Conservation (phyloP, 2,888 invertebrate species). For the Sepiola atlantica region DNA sequence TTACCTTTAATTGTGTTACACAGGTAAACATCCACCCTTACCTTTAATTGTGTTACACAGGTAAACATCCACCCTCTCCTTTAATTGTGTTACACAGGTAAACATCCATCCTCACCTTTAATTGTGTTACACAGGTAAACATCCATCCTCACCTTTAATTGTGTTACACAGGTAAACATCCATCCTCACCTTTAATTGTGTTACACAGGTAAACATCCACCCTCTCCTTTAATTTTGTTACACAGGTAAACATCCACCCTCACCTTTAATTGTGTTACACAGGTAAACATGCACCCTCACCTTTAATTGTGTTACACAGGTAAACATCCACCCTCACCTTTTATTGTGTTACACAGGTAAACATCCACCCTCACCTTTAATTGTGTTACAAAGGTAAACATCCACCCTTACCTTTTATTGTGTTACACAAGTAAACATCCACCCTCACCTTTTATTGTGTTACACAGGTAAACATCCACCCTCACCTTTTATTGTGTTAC, state of each 20-base stretch:
- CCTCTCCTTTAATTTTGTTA: conserved; percentile 62
- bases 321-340: conserved; percentile 52
- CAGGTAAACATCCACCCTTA: conserved; percentile 63
- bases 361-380: conserved; percentile 46
- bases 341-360: conserved; percentile 69
- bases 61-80: conserved; percentile 57
- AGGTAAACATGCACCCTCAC: conserved; percentile 61
- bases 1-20: conserved; percentile 63
- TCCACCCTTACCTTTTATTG: conserved; percentile 55
- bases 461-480: conserved; percentile 61
- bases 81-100: conserved; percentile 69
- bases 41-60: conserved; percentile 67
- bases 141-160: conserved; percentile 51
- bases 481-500: conserved; percentile 65
- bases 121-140: conserved; percentile 68
- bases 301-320: conserved; percentile 68
- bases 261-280: conserved; percentile 64
- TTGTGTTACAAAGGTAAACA: conserved; percentile 67
- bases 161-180: conserved; percentile 66
- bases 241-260: conserved; percentile 62
- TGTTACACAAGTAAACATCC: conserved; percentile 65
- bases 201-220: conserved; percentile 63
- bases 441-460: conserved; percentile 63
- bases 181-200: conserved; percentile 57
- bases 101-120: not conserved